Evolutionary conservation across 1,140 invertebrate genomes (phyloP), one percentile per base, ranked within the genome.

Genomic region (Drosophila persimilis): DNA sequence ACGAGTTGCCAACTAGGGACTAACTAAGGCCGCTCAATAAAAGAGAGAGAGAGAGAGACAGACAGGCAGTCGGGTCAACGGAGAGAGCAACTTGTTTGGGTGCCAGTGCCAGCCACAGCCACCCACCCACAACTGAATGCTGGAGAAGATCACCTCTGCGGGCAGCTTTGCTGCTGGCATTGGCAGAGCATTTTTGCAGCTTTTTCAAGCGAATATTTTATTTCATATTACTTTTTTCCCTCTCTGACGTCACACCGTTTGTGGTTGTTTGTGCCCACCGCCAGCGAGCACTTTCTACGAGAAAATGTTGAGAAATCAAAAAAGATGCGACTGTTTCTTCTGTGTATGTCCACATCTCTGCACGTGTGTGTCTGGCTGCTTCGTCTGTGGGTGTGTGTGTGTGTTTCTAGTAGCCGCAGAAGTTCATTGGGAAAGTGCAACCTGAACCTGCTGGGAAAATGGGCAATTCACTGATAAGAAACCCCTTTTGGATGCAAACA

Each of bases 291-390:
- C 81, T 86, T 86, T 86, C 81, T 86, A 88, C 81, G 69, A 81
- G 83, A 86, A 86, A 81, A 86, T 86, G 81, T 74, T 86, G 81
- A 86, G 81, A 86, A 88, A 86, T 88, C 83, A 86, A 86, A 85
- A 85, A 88, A 81, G 83, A 88, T 86, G 81, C 81, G 77, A 86
- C 77, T 74, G 69, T 73, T 63, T 61, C 76, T 61, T 66, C 55
- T 47, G 41, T 47, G 41, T 69, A 63, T 74, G 44, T 55, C 2
- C 13, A n/a, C 9, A 26, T 48, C 55, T 69, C 41, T 31, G 9
- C 17, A 20, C 24, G 51, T 59, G 45, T 20, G 44, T 54, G 17
- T 60, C 26, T 15, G 17, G 53, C 29, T 35, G 17, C 29, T 31
- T 39, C 4, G 24, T 6, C 41, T 52, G 3, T 58, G 0, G 0